phyloP scores from a whole-genome alignment of 2,888 invertebrate species.

The Chalcis sispes region DNA sequence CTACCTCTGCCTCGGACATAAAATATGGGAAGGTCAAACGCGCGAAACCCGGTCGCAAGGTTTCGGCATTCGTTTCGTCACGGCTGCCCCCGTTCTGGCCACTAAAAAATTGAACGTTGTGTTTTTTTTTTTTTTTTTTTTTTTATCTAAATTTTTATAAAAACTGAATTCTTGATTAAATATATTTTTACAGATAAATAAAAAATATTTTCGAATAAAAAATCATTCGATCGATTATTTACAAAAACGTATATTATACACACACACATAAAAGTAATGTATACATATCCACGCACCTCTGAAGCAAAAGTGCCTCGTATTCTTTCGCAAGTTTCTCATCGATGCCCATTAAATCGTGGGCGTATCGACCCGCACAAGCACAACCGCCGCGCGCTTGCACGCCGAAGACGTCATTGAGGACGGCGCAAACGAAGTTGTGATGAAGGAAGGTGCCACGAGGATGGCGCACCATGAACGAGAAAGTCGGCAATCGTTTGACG shows the following conservation, averaged over 20 bases:
- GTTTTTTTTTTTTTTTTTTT: not conserved
- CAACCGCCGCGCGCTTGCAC: slow-evolving; percentile 90
- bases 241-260: too few species aligned
- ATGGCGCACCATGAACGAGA: slow-evolving; percentile 91
- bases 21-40: slow-evolving; percentile 91
- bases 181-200: too few species aligned
- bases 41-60: slow-evolving; percentile 90
- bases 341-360: slow-evolving; percentile 90
- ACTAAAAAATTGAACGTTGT: slow-evolving; percentile 9
- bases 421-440: slow-evolving; percentile 90
- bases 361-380: slow-evolving; percentile 90
- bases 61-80: slow-evolving; percentile 79
- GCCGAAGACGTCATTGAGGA: slow-evolving; percentile 94
- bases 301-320: slow-evolving; percentile 84
- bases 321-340: slow-evolving; percentile 85
- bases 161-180: too few species aligned
- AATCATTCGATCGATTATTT: too few species aligned
- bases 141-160: not conserved
- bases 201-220: too few species aligned
- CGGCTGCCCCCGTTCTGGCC: slow-evolving; percentile 28
- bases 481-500: slow-evolving; percentile 85
- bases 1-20: slow-evolving; percentile 86
- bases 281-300: slow-evolving; percentile 77
- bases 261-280: too few species aligned
- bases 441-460: slow-evolving; percentile 89